Conservation (phyloP, 2,797 vertebrate species). For the Sparus aurata region DNA sequence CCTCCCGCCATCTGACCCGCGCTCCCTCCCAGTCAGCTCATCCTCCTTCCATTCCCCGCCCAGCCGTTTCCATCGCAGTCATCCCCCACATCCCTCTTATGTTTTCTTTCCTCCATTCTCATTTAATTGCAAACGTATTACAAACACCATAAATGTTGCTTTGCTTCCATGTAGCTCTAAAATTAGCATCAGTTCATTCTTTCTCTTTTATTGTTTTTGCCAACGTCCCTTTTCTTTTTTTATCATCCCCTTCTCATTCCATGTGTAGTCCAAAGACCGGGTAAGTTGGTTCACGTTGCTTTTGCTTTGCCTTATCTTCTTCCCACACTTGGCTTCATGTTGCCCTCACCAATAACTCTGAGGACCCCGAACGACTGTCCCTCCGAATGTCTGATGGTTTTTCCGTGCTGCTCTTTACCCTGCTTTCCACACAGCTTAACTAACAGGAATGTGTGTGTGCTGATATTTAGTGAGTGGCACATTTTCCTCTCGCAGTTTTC, state of each 20-base stretch:
- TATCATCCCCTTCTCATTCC: slow-evolving; percentile 80
- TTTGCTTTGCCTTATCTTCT: slow-evolving; percentile 66
- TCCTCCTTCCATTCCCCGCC: slow-evolving; percentile 30
- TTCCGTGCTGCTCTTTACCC: slow-evolving; percentile 64
- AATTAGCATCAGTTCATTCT: slow-evolving; percentile 65
- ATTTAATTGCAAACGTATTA: slow-evolving; percentile 21
- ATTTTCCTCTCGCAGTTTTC: slow-evolving; percentile 57
- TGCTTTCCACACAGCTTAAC: slow-evolving; percentile 73
- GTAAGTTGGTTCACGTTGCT: slow-evolving; percentile 87
- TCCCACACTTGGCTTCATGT: slow-evolving; percentile 47
- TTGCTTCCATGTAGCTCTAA: slow-evolving; percentile 62
- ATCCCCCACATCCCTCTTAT: slow-evolving; percentile 14
- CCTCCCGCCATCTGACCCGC: slow-evolving; percentile 32
- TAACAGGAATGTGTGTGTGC: slow-evolving; percentile 77
- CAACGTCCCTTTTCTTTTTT: slow-evolving; percentile 61
- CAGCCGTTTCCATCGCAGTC: slow-evolving; percentile 18
- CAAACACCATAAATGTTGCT: slow-evolving; percentile 52
- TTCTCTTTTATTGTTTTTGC: slow-evolving; percentile 72
- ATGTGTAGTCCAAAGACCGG: slow-evolving; percentile 90
- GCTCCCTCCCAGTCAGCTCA: slow-evolving; percentile 42
- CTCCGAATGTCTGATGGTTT: slow-evolving; percentile 65
- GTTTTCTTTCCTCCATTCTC: slow-evolving; percentile 10
- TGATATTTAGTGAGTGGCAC: slow-evolving; percentile 52
- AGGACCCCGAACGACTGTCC: slow-evolving; percentile 57
- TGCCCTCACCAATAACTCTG: slow-evolving; percentile 53